Evolutionary conservation across 2,797 vertebrate genomes (phyloP).

Genomic region (Lithobates pipiens): DNA sequence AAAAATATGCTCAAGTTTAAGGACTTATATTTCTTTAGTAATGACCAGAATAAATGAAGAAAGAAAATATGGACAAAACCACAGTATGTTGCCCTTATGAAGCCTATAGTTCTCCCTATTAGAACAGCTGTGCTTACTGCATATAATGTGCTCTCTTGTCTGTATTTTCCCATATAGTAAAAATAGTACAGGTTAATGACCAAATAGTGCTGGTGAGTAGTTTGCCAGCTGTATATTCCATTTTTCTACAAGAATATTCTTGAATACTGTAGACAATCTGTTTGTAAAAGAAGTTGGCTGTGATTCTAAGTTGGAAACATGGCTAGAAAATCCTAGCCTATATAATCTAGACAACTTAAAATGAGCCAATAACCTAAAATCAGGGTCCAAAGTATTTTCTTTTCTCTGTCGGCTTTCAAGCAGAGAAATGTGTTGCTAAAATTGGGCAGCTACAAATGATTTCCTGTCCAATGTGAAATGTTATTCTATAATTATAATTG

Average conservation of each 20-base stretch:
- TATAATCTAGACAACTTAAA: constrained; percentile 20
- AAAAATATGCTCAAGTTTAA: no score
- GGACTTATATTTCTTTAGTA: no score
- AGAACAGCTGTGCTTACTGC: no score
- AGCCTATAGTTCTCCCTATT: no score
- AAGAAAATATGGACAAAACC: no score
- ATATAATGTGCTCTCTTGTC: no score
- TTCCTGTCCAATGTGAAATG: constrained; percentile 34
- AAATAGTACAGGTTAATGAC: neutral
- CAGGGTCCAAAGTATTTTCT: constrained; percentile 15
- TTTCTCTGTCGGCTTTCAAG: neutral
- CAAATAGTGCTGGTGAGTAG: neutral
- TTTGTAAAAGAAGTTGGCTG: constrained; percentile 31
- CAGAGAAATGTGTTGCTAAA: neutral
- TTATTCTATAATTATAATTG: constrained; percentile 40
- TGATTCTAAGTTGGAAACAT: constrained; percentile 33
- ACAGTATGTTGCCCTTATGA: no score
- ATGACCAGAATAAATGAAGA: no score
- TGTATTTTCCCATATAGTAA: neutral
- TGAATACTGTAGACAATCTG: neutral
- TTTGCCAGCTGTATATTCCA: constrained; percentile 9
- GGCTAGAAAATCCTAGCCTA: constrained; percentile 11
- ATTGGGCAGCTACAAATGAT: constrained; percentile 3
- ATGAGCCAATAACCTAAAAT: constrained; percentile 30
- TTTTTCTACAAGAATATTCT: constrained; percentile 26